Percentiles rank a stretch among this genome's conserved stretches.
Evolutionary conservation across 1,140 invertebrate genomes (phyloP).

Genomic region (Panagrolaimus sp.): DNA sequence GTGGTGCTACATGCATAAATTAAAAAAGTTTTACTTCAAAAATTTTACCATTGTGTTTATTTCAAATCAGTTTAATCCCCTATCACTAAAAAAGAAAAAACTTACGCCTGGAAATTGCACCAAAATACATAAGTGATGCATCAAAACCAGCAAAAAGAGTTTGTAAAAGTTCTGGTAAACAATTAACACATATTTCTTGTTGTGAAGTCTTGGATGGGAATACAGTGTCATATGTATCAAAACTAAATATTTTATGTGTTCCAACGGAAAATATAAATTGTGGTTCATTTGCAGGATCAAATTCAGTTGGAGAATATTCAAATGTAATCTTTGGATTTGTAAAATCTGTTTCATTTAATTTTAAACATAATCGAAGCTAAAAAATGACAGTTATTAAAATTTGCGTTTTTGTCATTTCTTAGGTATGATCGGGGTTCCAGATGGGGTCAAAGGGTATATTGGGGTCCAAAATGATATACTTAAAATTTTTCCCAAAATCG

Average conservation of each 20-base stretch:
- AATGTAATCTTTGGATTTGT: neutral
- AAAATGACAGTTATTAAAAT: neutral
- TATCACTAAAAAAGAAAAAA: neutral
- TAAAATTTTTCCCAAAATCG: too few species aligned
- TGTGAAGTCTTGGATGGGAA: neutral
- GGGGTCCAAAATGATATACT: too few species aligned
- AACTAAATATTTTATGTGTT: neutral
- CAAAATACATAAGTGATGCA: conserved; percentile 9
- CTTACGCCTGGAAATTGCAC: conserved; percentile 7
- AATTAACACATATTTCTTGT: neutral
- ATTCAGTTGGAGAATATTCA: neutral
- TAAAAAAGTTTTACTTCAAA: too few species aligned
- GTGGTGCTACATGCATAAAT: too few species aligned
- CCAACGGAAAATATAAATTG: neutral
- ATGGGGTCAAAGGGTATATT: too few species aligned
- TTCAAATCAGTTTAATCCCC: too few species aligned
- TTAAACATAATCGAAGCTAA: conserved; percentile 10
- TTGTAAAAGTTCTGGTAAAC: neutral
- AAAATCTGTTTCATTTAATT: neutral
- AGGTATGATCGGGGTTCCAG: too few species aligned
- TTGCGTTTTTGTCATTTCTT: too few species aligned
- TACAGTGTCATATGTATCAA: neutral
- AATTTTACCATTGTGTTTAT: too few species aligned
- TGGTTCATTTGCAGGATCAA: neutral
- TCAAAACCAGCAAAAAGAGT: conserved; percentile 3